phyloP scores from a whole-genome alignment of 2,113 vertebrate species.

The Mus musculus region DNA sequence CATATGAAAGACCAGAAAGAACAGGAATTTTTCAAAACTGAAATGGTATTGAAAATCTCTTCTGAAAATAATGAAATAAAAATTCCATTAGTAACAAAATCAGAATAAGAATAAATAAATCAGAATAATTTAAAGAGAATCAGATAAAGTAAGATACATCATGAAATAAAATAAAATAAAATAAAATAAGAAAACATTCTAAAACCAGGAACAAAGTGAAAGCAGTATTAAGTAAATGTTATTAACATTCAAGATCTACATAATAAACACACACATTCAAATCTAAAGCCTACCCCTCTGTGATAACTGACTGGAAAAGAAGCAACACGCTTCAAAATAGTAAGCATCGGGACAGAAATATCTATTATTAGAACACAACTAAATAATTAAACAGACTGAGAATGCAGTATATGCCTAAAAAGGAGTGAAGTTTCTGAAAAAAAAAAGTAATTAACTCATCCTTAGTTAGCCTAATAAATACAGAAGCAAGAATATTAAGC shows the following conservation, averaged over 20 bases:
- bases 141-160: background rate
- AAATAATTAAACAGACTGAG: background rate
- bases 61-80: background rate
- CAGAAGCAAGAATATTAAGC: background rate
- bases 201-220: background rate
- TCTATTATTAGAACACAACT: background rate
- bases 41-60: background rate
- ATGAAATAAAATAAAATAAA: background rate
- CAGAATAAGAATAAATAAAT: too few relatives aligned
- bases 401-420: background rate
- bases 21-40: background rate
- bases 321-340: background rate
- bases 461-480: background rate
- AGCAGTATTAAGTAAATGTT: background rate
- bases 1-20: background rate
- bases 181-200: background rate
- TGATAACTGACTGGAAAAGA: background rate
- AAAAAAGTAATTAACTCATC: background rate
- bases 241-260: background rate
- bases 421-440: background rate
- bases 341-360: background rate
- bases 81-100: background rate
- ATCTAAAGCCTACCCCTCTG: background rate
- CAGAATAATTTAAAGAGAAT: too few relatives aligned
- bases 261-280: too few relatives aligned